Percentiles rank a stretch among this genome's conserved stretches.
phyloP scores from a whole-genome alignment of 2,113 vertebrate genomes.

The Nyctereutes procyonoides region DNA sequence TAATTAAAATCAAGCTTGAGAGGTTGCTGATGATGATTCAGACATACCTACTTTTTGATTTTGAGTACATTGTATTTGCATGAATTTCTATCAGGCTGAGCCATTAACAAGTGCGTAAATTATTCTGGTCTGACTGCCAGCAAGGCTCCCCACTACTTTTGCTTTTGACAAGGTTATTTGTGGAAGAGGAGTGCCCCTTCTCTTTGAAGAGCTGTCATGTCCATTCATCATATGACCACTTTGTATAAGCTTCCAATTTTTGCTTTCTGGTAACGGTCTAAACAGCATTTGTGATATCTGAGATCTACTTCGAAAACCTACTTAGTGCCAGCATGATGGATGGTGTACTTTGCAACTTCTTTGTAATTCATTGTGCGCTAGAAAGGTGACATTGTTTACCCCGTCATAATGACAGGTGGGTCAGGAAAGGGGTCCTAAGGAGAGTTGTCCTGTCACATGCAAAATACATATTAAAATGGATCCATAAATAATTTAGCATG shows the following conservation, averaged over 20 bases:
- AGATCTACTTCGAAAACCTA: constrained; percentile 89
- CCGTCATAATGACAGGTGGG: constrained; percentile 83
- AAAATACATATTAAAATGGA: constrained; percentile 81
- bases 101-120: constrained; percentile 80
- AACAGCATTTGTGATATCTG: constrained; percentile 89
- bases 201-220: constrained; percentile 90
- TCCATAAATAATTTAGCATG: constrained; percentile 83
- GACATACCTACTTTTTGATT: constrained; percentile 67
- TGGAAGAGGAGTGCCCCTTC: constrained; percentile 81
- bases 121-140: constrained; percentile 74
- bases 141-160: constrained; percentile 75
- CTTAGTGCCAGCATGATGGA: constrained; percentile 92
- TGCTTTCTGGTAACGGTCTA: constrained; percentile 89
- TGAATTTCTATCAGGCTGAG: constrained; percentile 75
- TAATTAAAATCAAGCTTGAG: constrained; percentile 67
- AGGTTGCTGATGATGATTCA: constrained; percentile 58
- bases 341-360: constrained; percentile 85
- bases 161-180: constrained; percentile 86
- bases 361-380: constrained; percentile 86
- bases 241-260: constrained; percentile 87
- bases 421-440: constrained; percentile 81
- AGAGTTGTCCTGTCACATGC: constrained; percentile 77
- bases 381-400: constrained; percentile 87
- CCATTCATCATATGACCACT: constrained; percentile 91
- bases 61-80: constrained; percentile 73